These are phyloP conservation scores for Menidia menidia DNA, from an alignment of 2,797 vertebrate genomes.

Conservation along the genomic window DNA sequence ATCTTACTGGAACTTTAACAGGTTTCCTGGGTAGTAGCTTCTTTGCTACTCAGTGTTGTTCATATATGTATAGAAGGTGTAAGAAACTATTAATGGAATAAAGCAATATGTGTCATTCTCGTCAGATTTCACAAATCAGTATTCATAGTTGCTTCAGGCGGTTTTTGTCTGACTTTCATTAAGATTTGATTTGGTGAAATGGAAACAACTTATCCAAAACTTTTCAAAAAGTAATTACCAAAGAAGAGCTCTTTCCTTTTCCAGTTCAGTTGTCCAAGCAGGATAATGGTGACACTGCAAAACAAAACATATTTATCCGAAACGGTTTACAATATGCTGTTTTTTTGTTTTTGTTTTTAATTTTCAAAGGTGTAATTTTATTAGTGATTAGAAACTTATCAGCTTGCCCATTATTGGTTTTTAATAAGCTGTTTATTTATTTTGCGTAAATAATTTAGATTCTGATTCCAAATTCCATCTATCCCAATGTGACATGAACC, in stretches of 20 bases:
- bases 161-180: background rate
- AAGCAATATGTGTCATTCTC: no score
- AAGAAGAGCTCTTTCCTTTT: no score
- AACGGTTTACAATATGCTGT: background rate
- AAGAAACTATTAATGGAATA: no score
- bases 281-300: background rate
- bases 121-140: no score
- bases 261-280: background rate
- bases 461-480: conserved; percentile 17
- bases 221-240: no score
- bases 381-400: background rate
- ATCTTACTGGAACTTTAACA: conserved; percentile 26
- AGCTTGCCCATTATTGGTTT: conserved; percentile 31
- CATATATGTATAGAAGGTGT: background rate
- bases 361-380: background rate
- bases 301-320: background rate
- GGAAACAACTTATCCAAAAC: background rate
- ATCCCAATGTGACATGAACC: conserved; percentile 17
- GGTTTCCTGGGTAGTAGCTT: background rate
- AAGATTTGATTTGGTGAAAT: background rate
- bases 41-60: background rate
- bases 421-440: conserved; percentile 27
- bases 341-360: background rate
- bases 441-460: conserved; percentile 19
- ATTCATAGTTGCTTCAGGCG: no score